phyloP scores from a whole-genome alignment of 2,113 vertebrate genomes.

The Pelvicachromis taeniatus region DNA sequence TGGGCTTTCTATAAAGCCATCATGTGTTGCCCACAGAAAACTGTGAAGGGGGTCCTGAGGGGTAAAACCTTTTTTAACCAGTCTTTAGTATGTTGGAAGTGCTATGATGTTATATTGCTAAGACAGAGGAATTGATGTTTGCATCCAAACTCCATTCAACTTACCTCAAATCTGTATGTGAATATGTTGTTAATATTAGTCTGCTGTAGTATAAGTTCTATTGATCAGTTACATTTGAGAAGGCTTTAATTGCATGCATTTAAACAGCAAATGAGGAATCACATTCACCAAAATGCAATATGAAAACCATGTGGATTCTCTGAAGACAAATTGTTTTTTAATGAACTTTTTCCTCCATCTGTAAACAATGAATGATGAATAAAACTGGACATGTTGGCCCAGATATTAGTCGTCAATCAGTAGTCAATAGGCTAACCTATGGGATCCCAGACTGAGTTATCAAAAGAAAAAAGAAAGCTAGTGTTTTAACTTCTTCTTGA shows the following conservation, averaged over 20 bases:
- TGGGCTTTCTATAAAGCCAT: not conserved
- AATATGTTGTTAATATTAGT: not conserved
- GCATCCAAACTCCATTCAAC: not conserved
- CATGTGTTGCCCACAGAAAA: not conserved
- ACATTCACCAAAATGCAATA: not conserved
- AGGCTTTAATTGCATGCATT: not conserved
- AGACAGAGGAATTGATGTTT: no score
- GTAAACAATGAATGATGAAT: not conserved
- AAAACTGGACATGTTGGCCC: not conserved
- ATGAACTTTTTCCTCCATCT: not conserved
- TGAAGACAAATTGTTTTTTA: not conserved
- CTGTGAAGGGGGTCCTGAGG: rapidly evolving
- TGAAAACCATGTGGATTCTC: not conserved
- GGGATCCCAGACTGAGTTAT: not conserved
- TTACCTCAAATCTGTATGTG: no score
- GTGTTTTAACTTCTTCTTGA: not conserved
- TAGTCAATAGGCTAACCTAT: not conserved
- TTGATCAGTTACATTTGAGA: not conserved
- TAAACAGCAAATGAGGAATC: not conserved
- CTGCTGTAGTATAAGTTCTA: not conserved
- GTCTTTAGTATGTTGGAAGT: not conserved
- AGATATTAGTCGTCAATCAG: not conserved
- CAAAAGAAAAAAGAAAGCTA: not conserved
- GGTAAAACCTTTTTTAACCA: not conserved
- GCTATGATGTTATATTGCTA: not conserved